These are phyloP conservation scores for Eupeodes latifasciatus DNA, from an alignment of 2,888 invertebrate species.

Conservation along the genomic window DNA sequence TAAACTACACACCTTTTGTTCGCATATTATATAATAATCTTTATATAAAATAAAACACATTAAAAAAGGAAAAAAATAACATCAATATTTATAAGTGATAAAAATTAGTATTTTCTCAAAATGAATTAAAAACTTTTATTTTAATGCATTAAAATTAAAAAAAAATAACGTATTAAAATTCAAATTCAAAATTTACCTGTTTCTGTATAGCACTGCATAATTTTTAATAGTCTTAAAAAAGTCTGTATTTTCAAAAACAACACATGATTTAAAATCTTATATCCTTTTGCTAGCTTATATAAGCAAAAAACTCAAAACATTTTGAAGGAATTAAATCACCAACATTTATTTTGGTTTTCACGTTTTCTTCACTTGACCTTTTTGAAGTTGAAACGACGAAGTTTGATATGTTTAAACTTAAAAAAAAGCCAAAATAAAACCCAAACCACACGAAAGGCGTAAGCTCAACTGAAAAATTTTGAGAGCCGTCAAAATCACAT, in stretches of 20 bases:
- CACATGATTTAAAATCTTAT: neutral
- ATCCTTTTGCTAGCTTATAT: neutral
- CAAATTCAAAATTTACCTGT: slow-evolving; percentile 44
- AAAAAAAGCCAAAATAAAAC: slow-evolving; percentile 40
- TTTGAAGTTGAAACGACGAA: slow-evolving; percentile 31
- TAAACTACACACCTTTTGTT: slow-evolving; percentile 1
- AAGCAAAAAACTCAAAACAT: too few relatives aligned
- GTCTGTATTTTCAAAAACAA: neutral
- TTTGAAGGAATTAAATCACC: too few relatives aligned
- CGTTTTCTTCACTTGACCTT: slow-evolving; percentile 52
- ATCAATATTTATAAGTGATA: slow-evolving; percentile 25
- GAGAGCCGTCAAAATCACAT: slow-evolving; percentile 44
- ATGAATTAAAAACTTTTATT: neutral
- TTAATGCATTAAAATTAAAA: neutral
- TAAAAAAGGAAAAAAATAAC: neutral
- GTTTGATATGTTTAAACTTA: neutral
- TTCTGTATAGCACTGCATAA: slow-evolving; percentile 45
- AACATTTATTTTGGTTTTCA: neutral
- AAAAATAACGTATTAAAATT: slow-evolving; percentile 10
- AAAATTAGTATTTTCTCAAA: neutral
- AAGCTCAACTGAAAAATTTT: slow-evolving; percentile 47
- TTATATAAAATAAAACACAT: too few relatives aligned
- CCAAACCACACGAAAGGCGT: slow-evolving; percentile 51
- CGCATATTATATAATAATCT: neutral
- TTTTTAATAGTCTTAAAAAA: neutral